phyloP scores from a whole-genome alignment of 2,113 vertebrate genomes.

The Dipodomys ordii region DNA sequence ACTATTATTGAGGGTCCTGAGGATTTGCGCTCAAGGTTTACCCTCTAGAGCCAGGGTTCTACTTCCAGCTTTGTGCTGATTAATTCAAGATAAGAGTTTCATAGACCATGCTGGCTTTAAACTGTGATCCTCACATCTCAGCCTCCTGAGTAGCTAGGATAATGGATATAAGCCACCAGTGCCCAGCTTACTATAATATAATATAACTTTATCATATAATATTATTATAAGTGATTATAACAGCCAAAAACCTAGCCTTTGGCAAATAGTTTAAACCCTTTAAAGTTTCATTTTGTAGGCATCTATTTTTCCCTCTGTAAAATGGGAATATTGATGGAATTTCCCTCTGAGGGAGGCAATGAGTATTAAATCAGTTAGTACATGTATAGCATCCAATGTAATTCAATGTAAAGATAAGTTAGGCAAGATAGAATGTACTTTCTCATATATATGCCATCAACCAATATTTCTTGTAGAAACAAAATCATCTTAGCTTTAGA shows the following conservation, averaged over 20 bases:
- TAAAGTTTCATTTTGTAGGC: not conserved
- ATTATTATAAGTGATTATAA: too few relatives aligned
- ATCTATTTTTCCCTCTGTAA: not conserved
- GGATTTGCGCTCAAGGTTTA: too few relatives aligned
- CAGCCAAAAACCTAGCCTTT: not conserved
- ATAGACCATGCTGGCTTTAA: too few relatives aligned
- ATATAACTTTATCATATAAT: too few relatives aligned
- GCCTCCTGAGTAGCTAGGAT: too few relatives aligned
- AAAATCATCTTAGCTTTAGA: not conserved
- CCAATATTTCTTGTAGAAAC: constrained; percentile 9
- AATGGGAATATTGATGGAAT: not conserved
- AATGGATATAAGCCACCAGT: too few relatives aligned
- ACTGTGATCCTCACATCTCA: too few relatives aligned
- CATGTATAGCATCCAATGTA: not conserved
- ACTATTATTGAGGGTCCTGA: too few relatives aligned
- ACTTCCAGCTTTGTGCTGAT: too few relatives aligned
- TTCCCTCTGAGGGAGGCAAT: not conserved
- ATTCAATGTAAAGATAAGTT: not conserved
- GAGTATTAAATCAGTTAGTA: not conserved
- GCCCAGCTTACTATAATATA: too few relatives aligned
- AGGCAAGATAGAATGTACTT: not conserved
- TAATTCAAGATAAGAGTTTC: too few relatives aligned
- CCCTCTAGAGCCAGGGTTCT: too few relatives aligned
- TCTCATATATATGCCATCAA: not conserved
- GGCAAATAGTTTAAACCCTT: not conserved